Base-by-base conservation (phyloP, 2,888 invertebrate genomes). In the Ichneumoninae sp. region DNA sequence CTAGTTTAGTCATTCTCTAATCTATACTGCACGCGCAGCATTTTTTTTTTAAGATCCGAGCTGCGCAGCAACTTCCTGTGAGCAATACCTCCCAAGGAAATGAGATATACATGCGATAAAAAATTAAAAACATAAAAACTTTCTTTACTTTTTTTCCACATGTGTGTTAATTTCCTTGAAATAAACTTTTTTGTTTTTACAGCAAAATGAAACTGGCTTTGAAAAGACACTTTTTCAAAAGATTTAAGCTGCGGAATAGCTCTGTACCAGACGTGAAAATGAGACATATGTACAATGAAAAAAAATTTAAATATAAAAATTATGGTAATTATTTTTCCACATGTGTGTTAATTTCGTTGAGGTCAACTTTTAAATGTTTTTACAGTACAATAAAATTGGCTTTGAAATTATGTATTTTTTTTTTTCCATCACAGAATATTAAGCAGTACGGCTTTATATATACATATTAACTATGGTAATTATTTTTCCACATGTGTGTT, bases 1-100 rank as follows among this genome's bases (percentile, higher is more conserved):
- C 44, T 52, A 1, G 33, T 44, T 76, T 70, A 57, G 50, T 70
- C 50, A 70, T 50, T 69, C 78, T 13, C 19, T 16, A 47, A 26
- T 26, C 44, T 40, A 44, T 16, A 33, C 33, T 6, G 6, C 16
- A 60, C 60, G 16, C 7, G 19, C n/a, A 47, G 7, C 7, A n/a
- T 33, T 22, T 30, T 69, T 70, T 52, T 7, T 7, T 52, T 2
- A 7, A n/a, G 8, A 52, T 26, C 30, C 60, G 60, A 60, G 30
- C 3, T 13, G 13, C 26, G 26, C 7, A 62, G 33, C 6, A 33
- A 16, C 7, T 62, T 62, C 30, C 4, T 6, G 33, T 62, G 60
- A 16, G 33, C 16, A 0, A 62, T n/a, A 5, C 1, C 16, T 33
- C 16, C 33, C 26, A 62, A 30, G 16, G n/a, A n/a, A 62, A 62